A percentile compares a stretch with the other conserved stretches of the same genome.
These are phyloP conservation scores for Medauroidea extradentata DNA, from an alignment of 1,140 invertebrate species.

Conservation along the genomic window DNA sequence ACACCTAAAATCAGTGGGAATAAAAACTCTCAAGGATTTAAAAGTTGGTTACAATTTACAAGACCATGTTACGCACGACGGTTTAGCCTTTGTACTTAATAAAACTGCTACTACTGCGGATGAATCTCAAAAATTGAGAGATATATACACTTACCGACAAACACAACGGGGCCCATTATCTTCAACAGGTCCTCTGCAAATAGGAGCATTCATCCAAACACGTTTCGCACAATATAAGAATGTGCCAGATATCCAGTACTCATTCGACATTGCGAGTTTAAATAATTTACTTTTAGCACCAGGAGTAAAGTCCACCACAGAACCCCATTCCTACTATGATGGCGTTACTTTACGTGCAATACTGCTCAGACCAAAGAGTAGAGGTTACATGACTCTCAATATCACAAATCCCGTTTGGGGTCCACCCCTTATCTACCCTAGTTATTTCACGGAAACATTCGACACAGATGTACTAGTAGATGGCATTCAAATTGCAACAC, in stretches of 20 bases:
- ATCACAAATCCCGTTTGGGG: conserved; percentile 19
- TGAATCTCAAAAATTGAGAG: conserved; percentile 47
- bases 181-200: conserved; percentile 44
- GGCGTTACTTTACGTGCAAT: conserved; percentile 40
- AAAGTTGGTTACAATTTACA: conserved; percentile 47
- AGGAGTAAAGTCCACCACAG: conserved; percentile 31
- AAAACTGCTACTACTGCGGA: conserved; percentile 44
- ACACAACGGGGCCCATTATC: conserved; percentile 46
- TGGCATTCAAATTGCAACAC: conserved; percentile 73
- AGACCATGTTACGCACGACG: conserved; percentile 57
- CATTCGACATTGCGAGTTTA: conserved; percentile 45
- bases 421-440: conserved; percentile 86
- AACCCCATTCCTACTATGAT: conserved; percentile 37
- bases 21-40: conserved; percentile 35
- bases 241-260: conserved; percentile 60
- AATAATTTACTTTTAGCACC: not conserved
- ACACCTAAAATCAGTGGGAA: conserved; percentile 29
- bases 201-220: conserved; percentile 51
- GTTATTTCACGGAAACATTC: conserved; percentile 77
- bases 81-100: conserved; percentile 48
- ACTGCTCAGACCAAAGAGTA: conserved; percentile 53
- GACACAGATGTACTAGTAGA: conserved; percentile 78
- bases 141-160: conserved; percentile 46
- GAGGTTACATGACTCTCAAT: conserved; percentile 35
- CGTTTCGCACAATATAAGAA: conserved; percentile 28